Evolutionary conservation across 53 echinoderm and acorn worm genomes (phyloP), one percentile per base, ranked within the genome.

Genomic region (Actinopyga echinites): DNA sequence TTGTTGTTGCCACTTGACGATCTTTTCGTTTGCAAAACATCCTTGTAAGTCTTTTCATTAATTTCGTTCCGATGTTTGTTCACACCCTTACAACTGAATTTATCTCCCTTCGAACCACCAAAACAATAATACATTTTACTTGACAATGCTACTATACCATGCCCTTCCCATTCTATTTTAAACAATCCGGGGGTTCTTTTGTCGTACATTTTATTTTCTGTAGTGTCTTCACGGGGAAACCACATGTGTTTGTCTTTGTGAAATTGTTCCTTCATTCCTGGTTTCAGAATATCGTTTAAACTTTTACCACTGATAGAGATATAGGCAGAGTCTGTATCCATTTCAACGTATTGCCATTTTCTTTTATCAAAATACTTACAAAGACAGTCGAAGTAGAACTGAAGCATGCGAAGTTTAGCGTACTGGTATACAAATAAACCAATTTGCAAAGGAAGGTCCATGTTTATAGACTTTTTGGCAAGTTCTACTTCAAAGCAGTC

Each of bases 141-240:
- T 36, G 58, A 89, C 1, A 92, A 73, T 2, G 89, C 83, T 4
- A 89, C 73, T 17, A 89, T 86, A 15, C 92, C 89, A 58, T 89
- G 86, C 4, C 92, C 93, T 30, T 87, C 84, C 87, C 82, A 93
- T 53, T 93, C 93, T 15, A 89, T 85, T 66, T 89, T 93, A 75
- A 93, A 89, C 30, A 93, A 63, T 1, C 93, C 93, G 8, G 87
- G 91, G 12, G 82, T 87, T 54, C 89, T 22, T 49, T 92, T 92
- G 33, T 92, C 92, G 57, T 83, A 89, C 0, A 67, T 25, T 44
- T 54, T 45, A 22, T 79, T 26, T 30, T 84, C 86, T 22, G 23
- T 43, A 10, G 86, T 79, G 25, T 86, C 86, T 4, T 38, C 9
- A 26, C 86, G 64, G 22, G 80, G 86, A 22, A 86, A 79, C 86